These are phyloP conservation scores for Hiodon alosoides DNA, from an alignment of 2,113 vertebrate genomes.

Conservation along the genomic window DNA sequence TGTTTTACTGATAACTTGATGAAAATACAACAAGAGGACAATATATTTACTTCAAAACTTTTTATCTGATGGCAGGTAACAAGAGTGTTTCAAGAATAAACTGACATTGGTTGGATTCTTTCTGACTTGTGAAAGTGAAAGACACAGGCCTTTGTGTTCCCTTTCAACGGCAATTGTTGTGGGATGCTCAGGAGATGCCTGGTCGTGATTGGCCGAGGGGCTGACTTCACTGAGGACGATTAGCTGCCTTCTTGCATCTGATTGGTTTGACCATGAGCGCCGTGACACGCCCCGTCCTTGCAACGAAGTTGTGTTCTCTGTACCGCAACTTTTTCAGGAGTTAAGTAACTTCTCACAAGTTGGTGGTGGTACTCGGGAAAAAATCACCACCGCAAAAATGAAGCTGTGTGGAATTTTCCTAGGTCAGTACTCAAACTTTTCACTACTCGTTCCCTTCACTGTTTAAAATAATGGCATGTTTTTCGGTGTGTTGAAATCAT, in stretches of 20 bases:
- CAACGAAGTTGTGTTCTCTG: conserved; percentile 66
- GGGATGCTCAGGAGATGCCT: conserved; percentile 29
- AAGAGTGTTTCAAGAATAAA: too few species aligned
- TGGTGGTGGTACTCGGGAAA: conserved; percentile 32
- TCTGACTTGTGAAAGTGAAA: too few species aligned
- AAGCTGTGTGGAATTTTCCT: conserved; percentile 76
- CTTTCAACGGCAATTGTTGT: conserved; percentile 52
- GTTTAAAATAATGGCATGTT: not conserved
- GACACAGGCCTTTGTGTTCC: conserved; percentile 53
- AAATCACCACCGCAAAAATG: conserved; percentile 62
- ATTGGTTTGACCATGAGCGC: conserved; percentile 58
- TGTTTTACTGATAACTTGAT: too few species aligned
- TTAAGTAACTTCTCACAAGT: conserved; percentile 54
- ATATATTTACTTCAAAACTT: too few species aligned
- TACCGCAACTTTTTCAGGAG: conserved; percentile 62
- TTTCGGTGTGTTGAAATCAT: not conserved
- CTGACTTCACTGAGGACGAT: conserved; percentile 43
- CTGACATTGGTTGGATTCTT: too few species aligned
- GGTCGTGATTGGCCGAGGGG: conserved; percentile 61
- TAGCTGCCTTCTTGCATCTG: conserved; percentile 39
- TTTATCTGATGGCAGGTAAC: too few species aligned
- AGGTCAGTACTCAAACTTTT: conserved; percentile 59
- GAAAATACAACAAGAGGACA: too few species aligned
- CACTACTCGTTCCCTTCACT: conserved; percentile 8
- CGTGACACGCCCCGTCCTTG: conserved; percentile 28